Evolutionary conservation across 1,140 invertebrate species (phyloP), one percentile per base, ranked within the genome.

Genomic region (Temnothorax nylanderi): DNA sequence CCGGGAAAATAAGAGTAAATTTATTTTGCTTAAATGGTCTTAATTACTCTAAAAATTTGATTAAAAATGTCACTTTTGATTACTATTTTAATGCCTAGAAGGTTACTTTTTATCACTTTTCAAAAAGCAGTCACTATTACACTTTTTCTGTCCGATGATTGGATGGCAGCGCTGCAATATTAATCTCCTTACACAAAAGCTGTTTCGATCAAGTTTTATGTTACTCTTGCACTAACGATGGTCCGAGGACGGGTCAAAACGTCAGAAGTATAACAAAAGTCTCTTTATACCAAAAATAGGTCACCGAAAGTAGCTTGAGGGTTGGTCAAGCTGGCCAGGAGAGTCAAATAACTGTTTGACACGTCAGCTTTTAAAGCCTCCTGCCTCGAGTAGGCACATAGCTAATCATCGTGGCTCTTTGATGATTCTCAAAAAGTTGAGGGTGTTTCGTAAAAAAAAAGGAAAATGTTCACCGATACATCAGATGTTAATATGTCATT

Each of bases 291-390:
- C 64, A 58, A 47, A 81, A 81, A 71, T 81, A 81, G 78, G 65
- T 71, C 78, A 56, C 65, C 16, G 77, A 58, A 37, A 71, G 49
- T 71, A 44, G 64, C 65, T 81, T 44, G 64, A 71, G 51, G 49
- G 49, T 26, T 58, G 37, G 49, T 81, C 65, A 81, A 71, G 65
- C 78, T 81, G 37, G 64, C 49, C 49, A 58, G 34, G 21, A 69
- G 64, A 71, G 78, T 81, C 78, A 81, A 81, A 81, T 81, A 81
- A 81, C 78, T 81, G 64, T 81, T 81, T 81, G 65, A 81, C 65
- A 71, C 49, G 64, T 69, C 16, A 81, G 49, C 37, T 56, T 44
- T 81, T 81, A 81, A 81, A 81, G 65, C 16, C 11, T n/a, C 26
- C 3, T 58, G 21, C 21, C n/a, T 69, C 34, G 62, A 65, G 77